Evolutionary conservation across 2,113 vertebrate genomes (phyloP).

Genomic region (Plestiodon gilberti): DNA sequence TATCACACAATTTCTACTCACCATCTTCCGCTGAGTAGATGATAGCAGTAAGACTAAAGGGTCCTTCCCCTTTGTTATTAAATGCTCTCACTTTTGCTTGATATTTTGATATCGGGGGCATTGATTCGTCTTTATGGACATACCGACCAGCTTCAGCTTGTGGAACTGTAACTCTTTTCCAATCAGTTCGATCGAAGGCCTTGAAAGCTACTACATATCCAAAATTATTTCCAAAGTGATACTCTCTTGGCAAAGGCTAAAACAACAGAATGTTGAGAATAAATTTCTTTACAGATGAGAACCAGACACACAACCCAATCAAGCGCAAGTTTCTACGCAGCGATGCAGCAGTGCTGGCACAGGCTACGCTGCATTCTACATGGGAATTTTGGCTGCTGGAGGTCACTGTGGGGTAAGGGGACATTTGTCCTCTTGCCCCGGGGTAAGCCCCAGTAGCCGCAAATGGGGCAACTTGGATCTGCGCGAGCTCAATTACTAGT

Average conservation of each 20-base stretch:
- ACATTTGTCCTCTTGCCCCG: too few species aligned
- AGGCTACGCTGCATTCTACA: too few species aligned
- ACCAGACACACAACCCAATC: background rate
- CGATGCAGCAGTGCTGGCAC: too few species aligned
- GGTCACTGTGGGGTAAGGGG: too few species aligned
- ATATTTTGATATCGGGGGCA: conserved; percentile 85
- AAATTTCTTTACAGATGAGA: background rate
- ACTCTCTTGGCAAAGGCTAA: conserved; percentile 92
- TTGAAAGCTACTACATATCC: conserved; percentile 96
- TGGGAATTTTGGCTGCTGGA: too few species aligned
- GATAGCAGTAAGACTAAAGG: conserved; percentile 86
- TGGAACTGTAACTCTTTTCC: conserved; percentile 89
- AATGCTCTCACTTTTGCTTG: conserved; percentile 97
- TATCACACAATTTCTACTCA: conserved; percentile 68
- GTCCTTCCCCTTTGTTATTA: conserved; percentile 92
- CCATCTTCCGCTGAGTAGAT: conserved; percentile 92
- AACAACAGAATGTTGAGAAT: conserved; percentile 28
- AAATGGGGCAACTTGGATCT: too few species aligned
- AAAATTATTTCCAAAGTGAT: conserved; percentile 93
- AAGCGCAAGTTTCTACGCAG: too few species aligned
- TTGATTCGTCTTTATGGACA: conserved; percentile 89
- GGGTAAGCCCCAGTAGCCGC: too few species aligned
- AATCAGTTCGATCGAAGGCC: conserved; percentile 79
- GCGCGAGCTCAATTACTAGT: too few species aligned
- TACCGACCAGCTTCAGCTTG: conserved; percentile 87